These are phyloP conservation scores for Manduca sexta DNA, from an alignment of 1,140 invertebrate species.

Conservation along the genomic window DNA sequence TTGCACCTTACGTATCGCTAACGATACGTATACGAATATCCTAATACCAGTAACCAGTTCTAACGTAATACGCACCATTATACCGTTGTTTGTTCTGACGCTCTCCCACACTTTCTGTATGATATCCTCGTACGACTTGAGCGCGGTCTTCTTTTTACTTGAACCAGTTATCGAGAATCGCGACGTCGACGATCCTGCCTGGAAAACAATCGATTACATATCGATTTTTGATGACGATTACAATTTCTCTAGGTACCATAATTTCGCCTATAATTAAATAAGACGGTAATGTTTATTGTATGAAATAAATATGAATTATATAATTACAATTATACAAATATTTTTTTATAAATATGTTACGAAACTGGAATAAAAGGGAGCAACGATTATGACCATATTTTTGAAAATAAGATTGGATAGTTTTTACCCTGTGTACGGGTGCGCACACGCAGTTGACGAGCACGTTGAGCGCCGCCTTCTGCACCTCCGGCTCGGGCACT, in stretches of 20 bases:
- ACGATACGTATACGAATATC: not conserved
- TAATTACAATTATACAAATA: too few relatives aligned
- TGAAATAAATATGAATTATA: too few relatives aligned
- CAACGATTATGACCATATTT: too few relatives aligned
- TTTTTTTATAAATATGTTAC: too few relatives aligned
- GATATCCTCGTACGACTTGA: constrained; percentile 87
- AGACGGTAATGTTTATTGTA: too few relatives aligned
- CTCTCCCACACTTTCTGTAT: constrained; percentile 95
- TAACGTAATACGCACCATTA: constrained; percentile 81
- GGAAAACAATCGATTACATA: not conserved
- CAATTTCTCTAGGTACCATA: too few relatives aligned
- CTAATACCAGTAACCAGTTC: not conserved
- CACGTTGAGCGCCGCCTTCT: constrained; percentile 90
- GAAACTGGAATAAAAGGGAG: too few relatives aligned
- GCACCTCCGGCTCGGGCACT: constrained; percentile 90
- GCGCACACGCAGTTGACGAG: constrained; percentile 96
- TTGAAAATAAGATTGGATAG: too few relatives aligned
- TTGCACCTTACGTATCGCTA: too few relatives aligned
- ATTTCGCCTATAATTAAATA: too few relatives aligned
- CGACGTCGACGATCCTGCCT: constrained; percentile 71
- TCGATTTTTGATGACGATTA: too few relatives aligned
- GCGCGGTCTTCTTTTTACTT: constrained; percentile 81
- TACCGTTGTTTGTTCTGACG: constrained; percentile 94
- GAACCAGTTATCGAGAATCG: constrained; percentile 78
- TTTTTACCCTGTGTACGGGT: constrained; percentile 84